Conservation (phyloP, 2,888 invertebrate genomes). For the Diadromus collaris region DNA sequence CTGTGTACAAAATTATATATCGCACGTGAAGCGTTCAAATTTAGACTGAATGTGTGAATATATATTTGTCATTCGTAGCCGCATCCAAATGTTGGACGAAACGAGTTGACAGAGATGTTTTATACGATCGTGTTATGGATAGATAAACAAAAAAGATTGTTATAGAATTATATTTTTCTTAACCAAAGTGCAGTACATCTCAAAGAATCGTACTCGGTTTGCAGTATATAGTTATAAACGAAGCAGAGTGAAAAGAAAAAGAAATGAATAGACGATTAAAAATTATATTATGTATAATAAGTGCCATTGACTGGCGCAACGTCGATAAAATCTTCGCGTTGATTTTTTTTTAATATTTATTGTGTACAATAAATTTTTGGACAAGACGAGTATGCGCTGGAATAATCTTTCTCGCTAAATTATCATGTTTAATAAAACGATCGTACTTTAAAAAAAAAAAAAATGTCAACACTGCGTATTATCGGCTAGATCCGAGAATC, state of each 20-base stretch:
- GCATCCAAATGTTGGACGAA: constrained; percentile 15
- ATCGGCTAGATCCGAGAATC: constrained; percentile 2
- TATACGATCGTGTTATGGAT: constrained; percentile 34
- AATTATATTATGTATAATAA: constrained; percentile 52
- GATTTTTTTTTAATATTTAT: constrained; percentile 64
- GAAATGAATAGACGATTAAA: constrained; percentile 21
- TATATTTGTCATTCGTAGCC: constrained; percentile 35
- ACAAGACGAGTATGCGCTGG: constrained; percentile 57
- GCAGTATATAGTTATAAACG: constrained; percentile 44
- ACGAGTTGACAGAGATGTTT: constrained; percentile 39
- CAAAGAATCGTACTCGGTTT: constrained; percentile 57
- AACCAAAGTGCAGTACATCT: constrained; percentile 70
- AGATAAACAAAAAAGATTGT: constrained; percentile 27
- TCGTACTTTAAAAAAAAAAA: not conserved
- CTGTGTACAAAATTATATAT: constrained; percentile 41
- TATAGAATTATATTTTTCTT: constrained; percentile 66
- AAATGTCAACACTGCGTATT: not conserved
- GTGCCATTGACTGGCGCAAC: constrained; percentile 65
- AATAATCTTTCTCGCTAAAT: constrained; percentile 70
- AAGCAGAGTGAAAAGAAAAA: constrained; percentile 23
- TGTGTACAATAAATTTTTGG: constrained; percentile 67
- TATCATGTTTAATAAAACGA: constrained; percentile 66
- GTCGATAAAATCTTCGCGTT: constrained; percentile 62
- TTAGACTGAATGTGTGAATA: constrained; percentile 66
- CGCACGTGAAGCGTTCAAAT: constrained; percentile 50